Percentiles rank a stretch among this genome's conserved stretches.
These are phyloP conservation scores for Gymnocypris eckloni DNA, from an alignment of 2,797 vertebrate genomes.

Conservation along the genomic window DNA sequence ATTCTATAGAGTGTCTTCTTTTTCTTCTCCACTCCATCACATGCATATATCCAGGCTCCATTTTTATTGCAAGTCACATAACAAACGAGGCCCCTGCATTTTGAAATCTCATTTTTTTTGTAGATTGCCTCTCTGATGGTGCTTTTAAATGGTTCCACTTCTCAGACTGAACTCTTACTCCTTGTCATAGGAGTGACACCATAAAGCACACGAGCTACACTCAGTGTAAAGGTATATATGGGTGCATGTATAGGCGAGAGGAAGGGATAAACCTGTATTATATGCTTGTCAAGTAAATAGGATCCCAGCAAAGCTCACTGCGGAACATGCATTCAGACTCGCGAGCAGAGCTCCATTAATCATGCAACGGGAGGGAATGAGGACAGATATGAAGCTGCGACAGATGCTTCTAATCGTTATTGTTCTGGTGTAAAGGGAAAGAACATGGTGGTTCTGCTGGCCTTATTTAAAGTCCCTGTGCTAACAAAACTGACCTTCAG, in stretches of 20 bases:
- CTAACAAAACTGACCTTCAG: neutral
- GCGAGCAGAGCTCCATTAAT: conserved; percentile 24
- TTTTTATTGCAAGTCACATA: conserved; percentile 20
- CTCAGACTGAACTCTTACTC: neutral
- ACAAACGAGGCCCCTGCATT: conserved; percentile 24
- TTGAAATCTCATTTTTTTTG: neutral
- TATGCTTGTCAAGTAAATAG: conserved; percentile 27
- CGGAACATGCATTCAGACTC: neutral
- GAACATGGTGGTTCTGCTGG: neutral
- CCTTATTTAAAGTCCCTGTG: neutral
- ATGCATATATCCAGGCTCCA: neutral
- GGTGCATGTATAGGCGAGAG: neutral
- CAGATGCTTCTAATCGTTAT: conserved; percentile 18
- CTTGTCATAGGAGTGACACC: neutral
- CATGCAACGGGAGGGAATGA: conserved; percentile 35
- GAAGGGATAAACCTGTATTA: conserved; percentile 13
- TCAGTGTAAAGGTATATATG: neutral
- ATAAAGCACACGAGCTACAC: neutral
- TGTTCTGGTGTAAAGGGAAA: neutral
- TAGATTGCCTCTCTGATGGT: conserved; percentile 12
- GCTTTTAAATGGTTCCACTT: conserved; percentile 18
- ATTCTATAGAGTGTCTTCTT: neutral
- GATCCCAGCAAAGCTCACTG: neutral
- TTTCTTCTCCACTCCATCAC: neutral
- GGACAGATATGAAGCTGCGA: conserved; percentile 26